Percentiles rank a stretch among this genome's conserved stretches.
Evolutionary conservation across 92 coral and sea anemone species (phyloP).

Genomic region (Bergia sp.): DNA sequence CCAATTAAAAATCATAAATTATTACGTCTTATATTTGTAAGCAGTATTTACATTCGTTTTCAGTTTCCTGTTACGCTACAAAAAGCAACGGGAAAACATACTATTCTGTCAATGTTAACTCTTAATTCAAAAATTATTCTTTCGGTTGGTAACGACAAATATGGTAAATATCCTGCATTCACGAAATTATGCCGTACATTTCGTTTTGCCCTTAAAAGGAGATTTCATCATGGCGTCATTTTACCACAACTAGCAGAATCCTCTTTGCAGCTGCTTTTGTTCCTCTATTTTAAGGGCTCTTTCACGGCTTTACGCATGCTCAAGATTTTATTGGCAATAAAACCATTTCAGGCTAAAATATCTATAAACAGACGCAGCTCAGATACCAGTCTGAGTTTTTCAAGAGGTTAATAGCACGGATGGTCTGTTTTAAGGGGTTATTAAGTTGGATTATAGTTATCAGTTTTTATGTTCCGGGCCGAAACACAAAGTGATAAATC

Average conservation of each 20-base stretch:
- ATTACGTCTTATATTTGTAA: neutral
- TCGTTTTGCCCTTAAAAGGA: neutral
- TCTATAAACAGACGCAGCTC: too few relatives aligned
- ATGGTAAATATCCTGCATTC: conserved; percentile 8
- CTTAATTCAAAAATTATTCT: conserved; percentile 4
- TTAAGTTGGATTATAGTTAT: too few relatives aligned
- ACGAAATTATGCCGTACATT: neutral
- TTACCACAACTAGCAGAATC: neutral
- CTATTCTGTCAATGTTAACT: neutral
- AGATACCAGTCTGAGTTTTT: too few relatives aligned
- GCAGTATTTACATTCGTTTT: neutral
- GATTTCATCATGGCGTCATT: neutral
- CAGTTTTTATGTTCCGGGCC: too few relatives aligned
- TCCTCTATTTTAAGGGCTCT: too few relatives aligned
- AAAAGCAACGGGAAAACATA: neutral
- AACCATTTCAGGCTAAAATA: too few relatives aligned
- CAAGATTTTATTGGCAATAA: too few relatives aligned
- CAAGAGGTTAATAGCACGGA: too few relatives aligned
- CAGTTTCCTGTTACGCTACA: neutral
- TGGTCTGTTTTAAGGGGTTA: too few relatives aligned
- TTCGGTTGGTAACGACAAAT: neutral
- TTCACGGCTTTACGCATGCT: too few relatives aligned
- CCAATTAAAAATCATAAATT: neutral
- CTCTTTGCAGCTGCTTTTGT: neutral
- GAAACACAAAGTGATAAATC: too few relatives aligned